Evolutionary conservation across 2,888 invertebrate genomes (phyloP).

Genomic region (Eumerus sabulonum): DNA sequence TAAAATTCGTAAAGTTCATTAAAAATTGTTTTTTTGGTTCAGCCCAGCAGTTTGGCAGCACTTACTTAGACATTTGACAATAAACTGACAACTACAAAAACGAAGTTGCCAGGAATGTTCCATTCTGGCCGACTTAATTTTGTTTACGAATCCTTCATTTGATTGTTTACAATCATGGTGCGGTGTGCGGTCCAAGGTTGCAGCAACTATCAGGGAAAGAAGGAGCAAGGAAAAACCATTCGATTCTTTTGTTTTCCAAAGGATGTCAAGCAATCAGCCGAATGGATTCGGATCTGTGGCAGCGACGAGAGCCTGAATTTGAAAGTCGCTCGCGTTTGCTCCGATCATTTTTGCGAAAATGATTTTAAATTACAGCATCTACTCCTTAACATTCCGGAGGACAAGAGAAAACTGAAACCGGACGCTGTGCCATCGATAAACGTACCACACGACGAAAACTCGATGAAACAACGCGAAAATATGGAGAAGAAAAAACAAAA

Average conservation of each 20-base stretch:
- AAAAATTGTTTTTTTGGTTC: too few species aligned
- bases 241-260: slow-evolving; percentile 37
- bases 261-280: background rate
- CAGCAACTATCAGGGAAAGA: slow-evolving; percentile 34
- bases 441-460: background rate
- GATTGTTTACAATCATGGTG: slow-evolving; percentile 8
- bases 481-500: slow-evolving; percentile 1
- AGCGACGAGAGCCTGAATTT: background rate
- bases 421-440: slow-evolving; percentile 20
- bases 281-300: slow-evolving; percentile 26
- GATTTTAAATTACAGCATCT: slow-evolving; percentile 27
- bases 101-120: too few species aligned
- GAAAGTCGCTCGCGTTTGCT: slow-evolving; percentile 28
- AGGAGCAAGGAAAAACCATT: background rate
- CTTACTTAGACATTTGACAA: background rate
- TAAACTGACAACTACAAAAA: too few species aligned
- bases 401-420: slow-evolving; percentile 23
- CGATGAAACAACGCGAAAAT: background rate
- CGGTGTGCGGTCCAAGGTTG: slow-evolving; percentile 29
- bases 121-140: too few species aligned
- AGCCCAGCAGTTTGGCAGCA: background rate
- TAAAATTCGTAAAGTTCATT: too few species aligned
- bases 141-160: too few species aligned
- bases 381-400: slow-evolving; percentile 17
- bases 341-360: slow-evolving; percentile 23